Percentiles rank a stretch among this genome's conserved stretches.
These are phyloP conservation scores for Petrocephalus sullivani DNA, from an alignment of 2,797 vertebrate species.

Conservation along the genomic window DNA sequence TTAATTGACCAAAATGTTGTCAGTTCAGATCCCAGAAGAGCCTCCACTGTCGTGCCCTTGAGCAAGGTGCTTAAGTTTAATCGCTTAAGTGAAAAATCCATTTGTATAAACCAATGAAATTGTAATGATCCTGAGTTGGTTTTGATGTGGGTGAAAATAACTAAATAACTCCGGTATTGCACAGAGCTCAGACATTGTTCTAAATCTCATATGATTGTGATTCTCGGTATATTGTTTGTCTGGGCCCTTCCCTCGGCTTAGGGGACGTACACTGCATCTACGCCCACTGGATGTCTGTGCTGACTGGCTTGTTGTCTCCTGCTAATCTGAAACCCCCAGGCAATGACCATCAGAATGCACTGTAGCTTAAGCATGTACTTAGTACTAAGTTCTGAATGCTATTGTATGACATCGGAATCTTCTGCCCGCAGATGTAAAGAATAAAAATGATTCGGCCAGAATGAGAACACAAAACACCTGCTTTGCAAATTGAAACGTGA, in stretches of 20 bases:
- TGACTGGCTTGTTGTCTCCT: not conserved
- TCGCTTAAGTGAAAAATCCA: not conserved
- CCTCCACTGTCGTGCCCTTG: not conserved
- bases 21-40: not conserved
- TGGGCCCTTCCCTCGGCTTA: not conserved
- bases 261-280: not conserved
- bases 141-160: constrained; percentile 3
- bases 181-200: not conserved
- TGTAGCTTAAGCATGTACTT: constrained; percentile 24
- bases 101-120: not conserved
- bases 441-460: not conserved
- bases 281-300: not conserved
- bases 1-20: constrained; percentile 1
- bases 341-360: constrained; percentile 37
- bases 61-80: not conserved
- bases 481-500: not conserved
- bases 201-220: not conserved
- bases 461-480: not conserved
- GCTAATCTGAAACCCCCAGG: constrained; percentile 40
- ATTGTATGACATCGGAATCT: constrained; percentile 47
- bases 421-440: constrained; percentile 24
- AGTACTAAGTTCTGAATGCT: constrained; percentile 40
- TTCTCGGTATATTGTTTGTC: not conserved
- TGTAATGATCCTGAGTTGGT: not conserved
- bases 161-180: not conserved